These are phyloP conservation scores for Epistrophe eligans DNA, from an alignment of 2,888 invertebrate species.

Conservation along the genomic window DNA sequence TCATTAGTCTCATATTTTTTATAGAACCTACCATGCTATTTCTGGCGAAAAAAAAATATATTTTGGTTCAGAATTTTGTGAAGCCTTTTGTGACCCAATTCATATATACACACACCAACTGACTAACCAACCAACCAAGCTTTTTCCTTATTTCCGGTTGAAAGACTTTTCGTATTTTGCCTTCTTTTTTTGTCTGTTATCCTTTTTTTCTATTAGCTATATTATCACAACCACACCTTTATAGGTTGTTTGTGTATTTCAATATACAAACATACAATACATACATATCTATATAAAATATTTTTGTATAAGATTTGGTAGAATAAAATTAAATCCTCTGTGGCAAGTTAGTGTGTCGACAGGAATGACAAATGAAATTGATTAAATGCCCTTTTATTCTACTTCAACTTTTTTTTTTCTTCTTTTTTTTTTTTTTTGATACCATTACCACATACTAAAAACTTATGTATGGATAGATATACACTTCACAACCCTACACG, in stretches of 20 bases:
- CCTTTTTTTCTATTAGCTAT: not conserved
- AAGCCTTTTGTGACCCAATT: constrained; percentile 72
- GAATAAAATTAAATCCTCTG: constrained; percentile 68
- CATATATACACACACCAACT: constrained; percentile 4
- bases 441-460: not conserved
- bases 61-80: constrained; percentile 51
- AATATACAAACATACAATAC: not conserved
- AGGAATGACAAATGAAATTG: constrained; percentile 71
- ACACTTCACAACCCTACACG: not conserved
- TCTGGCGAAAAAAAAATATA: constrained; percentile 24
- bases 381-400: constrained; percentile 39
- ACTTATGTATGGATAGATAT: not conserved
- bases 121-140: not conserved
- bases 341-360: constrained; percentile 67
- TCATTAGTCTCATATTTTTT: constrained; percentile 48
- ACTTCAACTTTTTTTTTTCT: not conserved
- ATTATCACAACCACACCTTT: not conserved
- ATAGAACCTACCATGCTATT: constrained; percentile 21
- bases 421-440: not conserved
- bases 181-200: not conserved
- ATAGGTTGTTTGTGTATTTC: not conserved
- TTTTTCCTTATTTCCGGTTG: constrained; percentile 32
- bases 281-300: no score
- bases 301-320: constrained; percentile 22
- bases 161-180: constrained; percentile 17